phyloP scores from a whole-genome alignment of 2,113 vertebrate genomes.

The Anthoscopus minutus region DNA sequence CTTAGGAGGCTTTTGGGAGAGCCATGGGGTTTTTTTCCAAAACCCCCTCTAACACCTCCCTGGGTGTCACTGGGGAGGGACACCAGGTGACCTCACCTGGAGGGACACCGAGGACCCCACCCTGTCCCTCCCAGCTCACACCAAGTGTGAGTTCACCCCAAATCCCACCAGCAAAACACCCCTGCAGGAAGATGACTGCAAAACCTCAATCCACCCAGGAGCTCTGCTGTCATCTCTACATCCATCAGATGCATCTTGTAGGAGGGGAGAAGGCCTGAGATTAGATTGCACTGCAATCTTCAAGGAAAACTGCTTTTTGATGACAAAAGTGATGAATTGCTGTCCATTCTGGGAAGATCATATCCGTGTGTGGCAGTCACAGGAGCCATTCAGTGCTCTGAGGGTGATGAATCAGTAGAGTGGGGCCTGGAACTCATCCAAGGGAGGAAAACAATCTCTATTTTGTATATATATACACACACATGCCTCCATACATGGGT shows the following conservation, averaged over 20 bases:
- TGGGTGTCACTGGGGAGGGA: background rate
- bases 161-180: background rate
- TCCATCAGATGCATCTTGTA: background rate
- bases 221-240: background rate
- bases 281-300: background rate
- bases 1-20: background rate
- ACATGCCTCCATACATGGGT: background rate
- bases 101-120: background rate
- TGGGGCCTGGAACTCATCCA: background rate
- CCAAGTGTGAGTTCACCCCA: background rate
- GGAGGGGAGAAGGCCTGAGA: background rate
- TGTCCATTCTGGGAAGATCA: background rate
- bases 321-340: slow-evolving; percentile 3
- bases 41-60: background rate
- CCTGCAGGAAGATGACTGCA: background rate
- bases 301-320: background rate
- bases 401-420: background rate
- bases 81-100: background rate
- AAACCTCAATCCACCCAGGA: accelerated
- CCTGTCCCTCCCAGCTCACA: background rate
- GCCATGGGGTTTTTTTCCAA: accelerated
- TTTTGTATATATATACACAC: background rate
- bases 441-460: background rate
- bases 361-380: background rate
- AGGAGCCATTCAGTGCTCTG: accelerated